These are phyloP conservation scores for Macrosiphum euphorbiae DNA, from an alignment of 2,888 invertebrate genomes.

Conservation along the genomic window DNA sequence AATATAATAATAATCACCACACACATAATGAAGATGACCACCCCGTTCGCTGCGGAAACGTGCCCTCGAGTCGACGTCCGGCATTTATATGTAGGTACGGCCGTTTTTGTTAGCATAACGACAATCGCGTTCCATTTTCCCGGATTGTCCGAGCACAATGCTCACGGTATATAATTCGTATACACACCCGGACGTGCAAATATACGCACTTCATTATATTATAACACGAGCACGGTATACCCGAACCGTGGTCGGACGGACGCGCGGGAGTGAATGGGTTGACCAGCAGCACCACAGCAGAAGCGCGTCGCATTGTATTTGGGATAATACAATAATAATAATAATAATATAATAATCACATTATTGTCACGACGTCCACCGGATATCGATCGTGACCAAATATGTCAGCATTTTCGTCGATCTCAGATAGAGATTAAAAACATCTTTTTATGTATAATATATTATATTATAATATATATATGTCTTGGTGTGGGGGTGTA, in stretches of 20 bases:
- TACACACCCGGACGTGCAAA: neutral
- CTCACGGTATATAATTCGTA: neutral
- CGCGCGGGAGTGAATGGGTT: conserved; percentile 35
- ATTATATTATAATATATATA: too few relatives aligned
- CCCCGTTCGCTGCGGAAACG: conserved; percentile 45
- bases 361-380: neutral
- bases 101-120: neutral
- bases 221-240: neutral
- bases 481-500: neutral
- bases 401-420: conserved; percentile 30
- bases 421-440: neutral
- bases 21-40: conserved; percentile 3
- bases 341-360: conserved; percentile 26
- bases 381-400: conserved; percentile 61
- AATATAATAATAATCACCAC: neutral
- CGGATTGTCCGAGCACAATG: neutral
- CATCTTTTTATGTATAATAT: neutral
- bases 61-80: conserved; percentile 35
- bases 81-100: conserved; percentile 4
- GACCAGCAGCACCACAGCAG: conserved; percentile 24
- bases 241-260: neutral
- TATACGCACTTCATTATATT: conserved; percentile 10
- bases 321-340: conserved; percentile 32
- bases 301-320: neutral
- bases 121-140: conserved; percentile 1